Evolutionary conservation across 2,797 vertebrate species (phyloP).

Genomic region (Pseudochirops cupreus): DNA sequence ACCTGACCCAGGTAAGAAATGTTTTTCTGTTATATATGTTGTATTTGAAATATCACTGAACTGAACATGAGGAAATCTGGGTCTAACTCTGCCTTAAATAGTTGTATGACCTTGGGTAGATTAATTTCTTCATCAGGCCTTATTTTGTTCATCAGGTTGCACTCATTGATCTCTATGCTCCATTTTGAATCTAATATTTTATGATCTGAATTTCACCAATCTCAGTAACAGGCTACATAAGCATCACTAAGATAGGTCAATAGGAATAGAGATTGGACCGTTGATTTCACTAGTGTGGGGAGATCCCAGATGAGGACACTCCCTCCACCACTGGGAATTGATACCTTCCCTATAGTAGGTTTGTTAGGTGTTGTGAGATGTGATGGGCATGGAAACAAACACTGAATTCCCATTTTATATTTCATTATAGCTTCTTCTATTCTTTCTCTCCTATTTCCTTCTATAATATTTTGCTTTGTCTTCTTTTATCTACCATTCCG

Average conservation of each 20-base stretch:
- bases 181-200: background rate
- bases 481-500: background rate
- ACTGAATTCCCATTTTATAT: background rate
- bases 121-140: background rate
- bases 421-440: background rate
- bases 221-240: background rate
- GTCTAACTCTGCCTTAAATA: background rate
- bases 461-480: background rate
- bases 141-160: background rate
- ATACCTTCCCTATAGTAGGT: background rate
- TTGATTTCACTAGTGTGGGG: background rate
- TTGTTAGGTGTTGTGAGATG: background rate
- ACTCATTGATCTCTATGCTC: background rate
- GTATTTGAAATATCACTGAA: background rate
- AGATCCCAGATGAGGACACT: background rate
- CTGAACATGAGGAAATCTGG: background rate
- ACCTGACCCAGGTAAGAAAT: background rate
- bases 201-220: background rate
- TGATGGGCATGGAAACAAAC: background rate
- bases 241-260: background rate
- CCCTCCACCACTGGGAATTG: background rate
- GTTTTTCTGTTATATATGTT: background rate
- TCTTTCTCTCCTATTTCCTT: background rate
- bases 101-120: background rate
- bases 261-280: background rate